Percentiles rank a stretch among this genome's conserved stretches.
phyloP scores from a whole-genome alignment of 2,797 vertebrate genomes.

The Silurus lanzhouensis region DNA sequence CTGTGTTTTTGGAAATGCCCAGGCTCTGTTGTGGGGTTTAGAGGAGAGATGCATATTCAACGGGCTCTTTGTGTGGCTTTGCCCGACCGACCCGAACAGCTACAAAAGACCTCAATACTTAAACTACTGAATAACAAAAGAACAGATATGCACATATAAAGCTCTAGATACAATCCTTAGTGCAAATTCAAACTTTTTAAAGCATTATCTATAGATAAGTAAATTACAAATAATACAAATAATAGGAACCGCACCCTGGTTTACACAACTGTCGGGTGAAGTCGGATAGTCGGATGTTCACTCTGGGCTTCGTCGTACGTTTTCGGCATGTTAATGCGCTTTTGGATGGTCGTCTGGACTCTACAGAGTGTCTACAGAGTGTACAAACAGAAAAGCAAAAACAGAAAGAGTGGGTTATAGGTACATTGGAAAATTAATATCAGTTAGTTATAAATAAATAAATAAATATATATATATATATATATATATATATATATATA shows the following conservation, averaged over 20 bases:
- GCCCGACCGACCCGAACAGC: slow-evolving; percentile 43
- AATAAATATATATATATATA: neutral
- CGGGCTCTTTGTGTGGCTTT: slow-evolving; percentile 58
- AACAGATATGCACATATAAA: neutral
- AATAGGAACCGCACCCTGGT: neutral
- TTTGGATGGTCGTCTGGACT: slow-evolving; percentile 1
- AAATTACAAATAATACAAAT: neutral
- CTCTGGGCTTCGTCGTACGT: slow-evolving; percentile 19
- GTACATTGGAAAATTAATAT: neutral
- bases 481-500: too few species aligned
- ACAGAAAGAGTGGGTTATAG: neutral
- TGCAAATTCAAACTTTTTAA: neutral
- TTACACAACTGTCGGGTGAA: neutral
- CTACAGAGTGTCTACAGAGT: neutral
- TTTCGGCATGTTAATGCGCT: slow-evolving; percentile 42
- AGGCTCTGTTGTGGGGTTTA: slow-evolving; percentile 65
- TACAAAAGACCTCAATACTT: slow-evolving; percentile 21
- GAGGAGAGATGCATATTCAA: slow-evolving; percentile 65
- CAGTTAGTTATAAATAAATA: neutral
- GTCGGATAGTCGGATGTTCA: slow-evolving; percentile 19
- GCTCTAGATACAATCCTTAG: neutral
- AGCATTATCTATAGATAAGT: too few species aligned
- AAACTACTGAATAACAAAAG: neutral
- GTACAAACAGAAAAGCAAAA: neutral
- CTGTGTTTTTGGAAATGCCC: slow-evolving; percentile 59